Conservation (phyloP, 2,113 vertebrate genomes). For the Lepus americanus region DNA sequence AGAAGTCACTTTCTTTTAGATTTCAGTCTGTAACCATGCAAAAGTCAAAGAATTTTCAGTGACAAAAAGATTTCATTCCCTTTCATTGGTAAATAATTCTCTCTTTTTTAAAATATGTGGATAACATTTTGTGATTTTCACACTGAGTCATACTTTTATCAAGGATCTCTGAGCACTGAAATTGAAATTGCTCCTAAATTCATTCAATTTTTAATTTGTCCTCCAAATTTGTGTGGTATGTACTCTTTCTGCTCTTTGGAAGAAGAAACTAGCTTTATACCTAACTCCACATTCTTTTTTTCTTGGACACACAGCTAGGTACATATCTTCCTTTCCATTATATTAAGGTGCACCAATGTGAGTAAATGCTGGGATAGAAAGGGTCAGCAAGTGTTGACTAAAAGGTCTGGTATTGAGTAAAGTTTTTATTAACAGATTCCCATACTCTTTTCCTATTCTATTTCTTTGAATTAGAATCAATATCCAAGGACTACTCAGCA, state of each 20-base stretch:
- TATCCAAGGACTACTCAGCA: not conserved
- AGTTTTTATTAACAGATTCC: not conserved
- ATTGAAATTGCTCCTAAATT: not conserved
- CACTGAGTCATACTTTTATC: not conserved
- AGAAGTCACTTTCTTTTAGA: not conserved
- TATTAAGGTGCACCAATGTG: not conserved
- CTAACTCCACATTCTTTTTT: not conserved
- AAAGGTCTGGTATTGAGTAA: not conserved
- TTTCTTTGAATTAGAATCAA: not conserved
- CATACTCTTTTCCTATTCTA: not conserved
- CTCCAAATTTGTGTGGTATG: not conserved
- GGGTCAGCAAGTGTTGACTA: not conserved
- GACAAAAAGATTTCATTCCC: not conserved
- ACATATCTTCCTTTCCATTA: not conserved
- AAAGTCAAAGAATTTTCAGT: not conserved
- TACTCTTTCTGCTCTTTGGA: not conserved
- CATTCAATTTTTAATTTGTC: not conserved
- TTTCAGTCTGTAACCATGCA: not conserved
- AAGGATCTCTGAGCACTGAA: not conserved
- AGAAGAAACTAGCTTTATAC: not conserved
- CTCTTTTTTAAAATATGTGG: not conserved
- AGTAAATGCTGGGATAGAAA: not conserved
- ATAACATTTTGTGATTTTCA: not conserved
- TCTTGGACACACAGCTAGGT: not conserved
- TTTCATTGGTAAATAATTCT: not conserved